phyloP scores from a whole-genome alignment of 2,888 invertebrate species.

The Napeogenes sylphis region DNA sequence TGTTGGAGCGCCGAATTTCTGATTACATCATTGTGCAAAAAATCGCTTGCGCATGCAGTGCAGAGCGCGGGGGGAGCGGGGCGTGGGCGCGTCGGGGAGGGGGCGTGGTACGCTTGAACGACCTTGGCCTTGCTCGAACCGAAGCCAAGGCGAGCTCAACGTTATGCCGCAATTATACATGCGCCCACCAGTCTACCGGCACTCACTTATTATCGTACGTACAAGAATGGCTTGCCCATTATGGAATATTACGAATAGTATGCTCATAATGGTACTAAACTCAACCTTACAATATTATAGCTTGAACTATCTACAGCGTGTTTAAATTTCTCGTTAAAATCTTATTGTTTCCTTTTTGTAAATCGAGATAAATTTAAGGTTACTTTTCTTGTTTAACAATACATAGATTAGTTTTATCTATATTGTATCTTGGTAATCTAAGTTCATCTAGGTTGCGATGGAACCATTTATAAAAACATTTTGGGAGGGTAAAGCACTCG shows the following conservation, averaged over 20 bases:
- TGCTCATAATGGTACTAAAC: neutral
- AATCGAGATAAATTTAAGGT: too few relatives aligned
- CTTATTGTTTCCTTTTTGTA: too few relatives aligned
- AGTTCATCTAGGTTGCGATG: too few relatives aligned
- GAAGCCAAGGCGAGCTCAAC: constrained; percentile 71
- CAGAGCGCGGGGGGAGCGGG: constrained; percentile 28
- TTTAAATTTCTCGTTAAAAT: too few relatives aligned
- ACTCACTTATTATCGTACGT: constrained; percentile 40
- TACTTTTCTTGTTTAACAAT: too few relatives aligned
- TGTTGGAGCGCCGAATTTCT: constrained; percentile 70
- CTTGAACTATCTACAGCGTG: too few relatives aligned
- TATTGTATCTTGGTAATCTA: too few relatives aligned
- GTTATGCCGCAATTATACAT: constrained; percentile 66
- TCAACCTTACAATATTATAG: neutral
- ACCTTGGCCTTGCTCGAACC: constrained; percentile 73
- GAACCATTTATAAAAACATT: too few relatives aligned
- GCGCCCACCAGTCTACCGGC: constrained; percentile 70
- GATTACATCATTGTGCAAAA: constrained; percentile 75
- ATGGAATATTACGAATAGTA: neutral
- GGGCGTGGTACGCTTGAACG: constrained; percentile 43
- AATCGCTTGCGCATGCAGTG: constrained; percentile 56
- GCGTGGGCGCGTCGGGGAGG: constrained; percentile 34
- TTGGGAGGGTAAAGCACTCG: neutral
- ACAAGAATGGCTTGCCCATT: neutral
- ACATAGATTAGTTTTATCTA: too few relatives aligned